Conservation (phyloP, 2,888 invertebrate species). For the Beris chalybata region DNA sequence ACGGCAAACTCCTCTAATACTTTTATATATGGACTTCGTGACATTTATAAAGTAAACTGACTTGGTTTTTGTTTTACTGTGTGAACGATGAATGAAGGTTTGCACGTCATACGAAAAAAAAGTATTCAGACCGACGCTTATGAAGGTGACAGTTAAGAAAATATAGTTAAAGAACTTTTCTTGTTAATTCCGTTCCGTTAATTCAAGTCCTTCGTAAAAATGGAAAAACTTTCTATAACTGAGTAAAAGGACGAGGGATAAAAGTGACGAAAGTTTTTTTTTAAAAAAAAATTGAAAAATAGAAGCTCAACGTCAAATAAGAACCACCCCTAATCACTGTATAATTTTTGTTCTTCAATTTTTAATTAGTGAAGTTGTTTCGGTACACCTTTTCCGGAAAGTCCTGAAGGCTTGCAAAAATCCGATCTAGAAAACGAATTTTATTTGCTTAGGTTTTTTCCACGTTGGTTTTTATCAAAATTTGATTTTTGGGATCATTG, state of each 20-base stretch:
- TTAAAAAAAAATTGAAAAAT: not conserved
- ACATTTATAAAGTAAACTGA: no score
- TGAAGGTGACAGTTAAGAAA: constrained; percentile 21
- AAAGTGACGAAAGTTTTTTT: not conserved
- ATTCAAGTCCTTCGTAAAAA: constrained; percentile 1
- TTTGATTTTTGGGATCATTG: not conserved
- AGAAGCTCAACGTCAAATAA: not conserved
- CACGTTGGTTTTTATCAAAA: not conserved
- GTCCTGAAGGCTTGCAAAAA: not conserved
- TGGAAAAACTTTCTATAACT: constrained; percentile 12
- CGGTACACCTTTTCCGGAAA: not conserved
- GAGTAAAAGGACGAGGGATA: not conserved
- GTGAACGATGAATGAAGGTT: no score
- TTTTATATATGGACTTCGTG: no score
- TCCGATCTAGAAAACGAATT: no score
- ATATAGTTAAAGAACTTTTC: constrained; percentile 28
- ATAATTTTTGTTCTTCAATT: constrained; percentile 5
- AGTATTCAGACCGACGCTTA: no score
- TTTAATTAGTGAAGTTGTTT: not conserved
- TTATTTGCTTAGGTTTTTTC: no score
- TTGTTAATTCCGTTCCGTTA: constrained; percentile 23
- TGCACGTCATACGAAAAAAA: no score
- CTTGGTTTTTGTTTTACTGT: no score
- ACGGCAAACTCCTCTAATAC: not conserved
- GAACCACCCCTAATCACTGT: not conserved